These are phyloP conservation scores for Orchesellides sinensis DNA, from an alignment of 2,888 invertebrate species.

Conservation along the genomic window DNA sequence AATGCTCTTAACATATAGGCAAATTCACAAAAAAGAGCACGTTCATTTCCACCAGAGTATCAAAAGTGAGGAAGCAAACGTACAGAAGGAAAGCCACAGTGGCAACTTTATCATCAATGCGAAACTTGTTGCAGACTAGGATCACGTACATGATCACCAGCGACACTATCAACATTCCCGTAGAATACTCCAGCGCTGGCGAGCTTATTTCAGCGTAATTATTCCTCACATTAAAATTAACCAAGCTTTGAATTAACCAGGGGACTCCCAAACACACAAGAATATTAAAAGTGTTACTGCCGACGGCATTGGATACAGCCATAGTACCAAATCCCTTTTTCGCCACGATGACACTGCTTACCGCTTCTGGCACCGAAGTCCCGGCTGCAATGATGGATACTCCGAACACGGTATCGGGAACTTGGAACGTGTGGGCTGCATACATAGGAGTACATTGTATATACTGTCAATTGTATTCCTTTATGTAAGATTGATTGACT, in stretches of 20 bases:
- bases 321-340: constrained; percentile 90
- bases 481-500: too few species aligned
- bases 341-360: constrained; percentile 91
- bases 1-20: constrained; percentile 75
- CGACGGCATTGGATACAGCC: constrained; percentile 91
- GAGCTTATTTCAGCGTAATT: constrained; percentile 84
- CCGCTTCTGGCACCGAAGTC: constrained; percentile 93
- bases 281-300: constrained; percentile 91
- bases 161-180: constrained; percentile 86
- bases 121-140: constrained; percentile 83
- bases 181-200: constrained; percentile 87
- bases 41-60: constrained; percentile 87
- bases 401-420: constrained; percentile 94
- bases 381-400: constrained; percentile 94
- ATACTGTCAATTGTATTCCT: too few species aligned
- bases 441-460: too few species aligned
- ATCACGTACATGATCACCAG: constrained; percentile 84
- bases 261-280: constrained; percentile 89
- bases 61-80: constrained; percentile 84
- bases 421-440: constrained; percentile 87
- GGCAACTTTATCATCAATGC: constrained; percentile 84
- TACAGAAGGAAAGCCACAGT: constrained; percentile 83
- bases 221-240: constrained; percentile 77
- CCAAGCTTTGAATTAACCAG: constrained; percentile 87
- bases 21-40: constrained; percentile 80